Evolutionary conservation across 2,113 vertebrate genomes (phyloP).

Genomic region (Rhizomys pruinosus): DNA sequence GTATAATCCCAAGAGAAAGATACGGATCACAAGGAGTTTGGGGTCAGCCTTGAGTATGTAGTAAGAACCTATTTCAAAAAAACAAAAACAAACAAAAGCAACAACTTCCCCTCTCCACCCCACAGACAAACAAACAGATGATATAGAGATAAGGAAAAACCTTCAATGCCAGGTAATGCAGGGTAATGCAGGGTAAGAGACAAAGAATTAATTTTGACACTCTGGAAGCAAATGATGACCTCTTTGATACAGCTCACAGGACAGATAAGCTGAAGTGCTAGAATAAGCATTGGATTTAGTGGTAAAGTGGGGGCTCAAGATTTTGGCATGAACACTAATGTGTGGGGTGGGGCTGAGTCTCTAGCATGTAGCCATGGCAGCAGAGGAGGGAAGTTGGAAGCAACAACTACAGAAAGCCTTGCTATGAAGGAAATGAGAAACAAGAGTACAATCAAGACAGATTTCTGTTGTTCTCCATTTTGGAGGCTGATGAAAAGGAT

Average conservation of each 20-base stretch:
- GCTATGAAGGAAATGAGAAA: background rate
- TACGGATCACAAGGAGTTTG: background rate
- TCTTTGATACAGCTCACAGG: background rate
- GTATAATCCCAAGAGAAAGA: too few species aligned
- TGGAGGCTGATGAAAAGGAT: background rate
- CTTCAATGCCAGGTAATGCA: background rate
- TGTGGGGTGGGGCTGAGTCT: background rate
- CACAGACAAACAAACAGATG: background rate
- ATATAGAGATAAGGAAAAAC: background rate
- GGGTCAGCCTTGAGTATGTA: background rate
- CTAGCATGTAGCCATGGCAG: fast-evolving
- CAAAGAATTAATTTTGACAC: background rate
- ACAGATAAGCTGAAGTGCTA: background rate
- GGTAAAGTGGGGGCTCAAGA: background rate
- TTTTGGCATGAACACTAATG: background rate
- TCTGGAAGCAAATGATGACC: background rate
- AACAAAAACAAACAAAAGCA: too few species aligned
- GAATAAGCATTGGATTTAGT: background rate
- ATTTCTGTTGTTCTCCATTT: background rate
- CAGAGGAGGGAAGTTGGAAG: background rate
- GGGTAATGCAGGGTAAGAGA: background rate
- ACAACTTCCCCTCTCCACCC: background rate
- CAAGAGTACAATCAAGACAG: background rate
- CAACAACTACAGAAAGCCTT: background rate
- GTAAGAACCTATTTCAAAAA: background rate